phyloP scores from a whole-genome alignment of 1,140 invertebrate species.

The Drosophila bifasciata region DNA sequence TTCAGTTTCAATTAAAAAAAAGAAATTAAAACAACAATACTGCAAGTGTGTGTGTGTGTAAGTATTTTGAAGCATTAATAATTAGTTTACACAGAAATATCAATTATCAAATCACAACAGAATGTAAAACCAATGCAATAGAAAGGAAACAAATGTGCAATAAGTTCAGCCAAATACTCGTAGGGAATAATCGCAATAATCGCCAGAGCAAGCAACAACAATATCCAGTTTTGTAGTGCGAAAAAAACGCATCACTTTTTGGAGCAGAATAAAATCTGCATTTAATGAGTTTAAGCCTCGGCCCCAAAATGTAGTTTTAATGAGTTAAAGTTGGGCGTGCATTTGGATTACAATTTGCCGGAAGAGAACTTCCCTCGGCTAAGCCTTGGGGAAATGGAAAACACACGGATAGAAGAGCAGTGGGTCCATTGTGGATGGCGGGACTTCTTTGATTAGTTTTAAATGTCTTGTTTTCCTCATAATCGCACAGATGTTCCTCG shows the following conservation, averaged over 20 bases:
- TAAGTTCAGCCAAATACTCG: background rate
- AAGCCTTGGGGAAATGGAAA: background rate
- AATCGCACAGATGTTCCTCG: too few species aligned
- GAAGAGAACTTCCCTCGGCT: background rate
- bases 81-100: slow-evolving; percentile 21
- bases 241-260: background rate
- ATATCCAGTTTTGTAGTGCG: background rate
- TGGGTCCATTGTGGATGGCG: background rate
- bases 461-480: background rate
- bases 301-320: slow-evolving; percentile 14
- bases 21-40: too few species aligned
- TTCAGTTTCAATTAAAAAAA: background rate
- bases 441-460: background rate
- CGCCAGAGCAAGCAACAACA: slow-evolving; percentile 6
- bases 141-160: background rate
- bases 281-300: background rate
- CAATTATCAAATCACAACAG: slow-evolving; percentile 29
- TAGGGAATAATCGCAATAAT: background rate
- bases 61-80: slow-evolving; percentile 19
- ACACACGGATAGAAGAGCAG: too few species aligned
- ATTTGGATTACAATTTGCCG: background rate
- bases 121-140: background rate
- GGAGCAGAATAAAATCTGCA: slow-evolving; percentile 12
- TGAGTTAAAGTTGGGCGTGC: slow-evolving; percentile 10
- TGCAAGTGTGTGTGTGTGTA: too few species aligned